Evolutionary conservation across 2,113 vertebrate species (phyloP).

Genomic region (Engystomops pustulosus): DNA sequence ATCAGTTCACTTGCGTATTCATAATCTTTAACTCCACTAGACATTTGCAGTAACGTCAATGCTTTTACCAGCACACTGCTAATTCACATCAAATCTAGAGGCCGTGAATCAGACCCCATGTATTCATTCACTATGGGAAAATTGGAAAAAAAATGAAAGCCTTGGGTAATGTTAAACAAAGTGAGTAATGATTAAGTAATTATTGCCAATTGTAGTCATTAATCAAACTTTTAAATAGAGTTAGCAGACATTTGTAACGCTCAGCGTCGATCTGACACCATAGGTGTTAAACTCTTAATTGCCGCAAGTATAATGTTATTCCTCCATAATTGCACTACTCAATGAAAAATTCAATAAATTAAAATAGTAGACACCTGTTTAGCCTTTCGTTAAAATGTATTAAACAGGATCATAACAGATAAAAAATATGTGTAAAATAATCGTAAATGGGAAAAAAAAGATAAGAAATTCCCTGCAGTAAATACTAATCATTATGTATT

Average conservation of each 20-base stretch:
- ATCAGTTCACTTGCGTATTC: neutral
- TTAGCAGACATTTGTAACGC: constrained; percentile 33
- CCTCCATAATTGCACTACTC: neutral
- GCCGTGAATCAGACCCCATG: neutral
- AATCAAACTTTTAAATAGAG: constrained; percentile 55
- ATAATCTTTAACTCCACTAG: neutral
- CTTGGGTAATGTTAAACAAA: constrained; percentile 49
- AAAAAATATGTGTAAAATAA: neutral
- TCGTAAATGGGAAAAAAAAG: too few relatives aligned
- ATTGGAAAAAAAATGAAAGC: constrained; percentile 22
- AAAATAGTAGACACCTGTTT: constrained; percentile 2
- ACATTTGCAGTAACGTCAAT: neutral
- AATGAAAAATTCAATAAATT: neutral
- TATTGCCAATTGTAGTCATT: constrained; percentile 53
- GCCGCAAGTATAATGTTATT: constrained; percentile 21
- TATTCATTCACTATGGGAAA: constrained; percentile 41
- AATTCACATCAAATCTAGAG: neutral
- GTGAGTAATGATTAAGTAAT: constrained; percentile 56
- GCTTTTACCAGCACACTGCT: neutral
- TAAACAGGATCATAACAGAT: neutral
- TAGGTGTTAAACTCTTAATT: constrained; percentile 41
- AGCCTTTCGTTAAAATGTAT: neutral
- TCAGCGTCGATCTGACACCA: neutral
- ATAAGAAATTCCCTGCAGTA: too few relatives aligned
- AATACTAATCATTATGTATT: too few relatives aligned